Evolutionary conservation across 1,140 invertebrate genomes (phyloP).

Genomic region (Cardiocondyla obscurior): DNA sequence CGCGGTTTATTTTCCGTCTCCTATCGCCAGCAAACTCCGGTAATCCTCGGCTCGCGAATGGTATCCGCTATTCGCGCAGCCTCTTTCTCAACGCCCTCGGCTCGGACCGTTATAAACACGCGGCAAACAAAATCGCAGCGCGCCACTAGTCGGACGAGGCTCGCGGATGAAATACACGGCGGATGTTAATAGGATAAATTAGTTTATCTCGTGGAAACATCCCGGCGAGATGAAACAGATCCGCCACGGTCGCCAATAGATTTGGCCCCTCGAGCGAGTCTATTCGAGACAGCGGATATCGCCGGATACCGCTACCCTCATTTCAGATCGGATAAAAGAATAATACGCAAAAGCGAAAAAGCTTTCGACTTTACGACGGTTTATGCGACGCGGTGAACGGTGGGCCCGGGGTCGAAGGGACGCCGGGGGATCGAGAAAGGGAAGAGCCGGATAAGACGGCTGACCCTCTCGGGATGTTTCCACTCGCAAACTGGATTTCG

Average conservation of each 20-base stretch:
- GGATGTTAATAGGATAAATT: conserved; percentile 72
- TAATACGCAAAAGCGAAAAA: conserved; percentile 79
- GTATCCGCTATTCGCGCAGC: not conserved
- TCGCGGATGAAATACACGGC: conserved; percentile 41
- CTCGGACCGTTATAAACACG: conserved; percentile 48
- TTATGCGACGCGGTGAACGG: conserved; percentile 17
- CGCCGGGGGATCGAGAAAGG: conserved; percentile 29
- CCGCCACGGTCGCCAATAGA: conserved; percentile 16
- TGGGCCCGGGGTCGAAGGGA: not conserved
- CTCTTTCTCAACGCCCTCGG: conserved; percentile 6
- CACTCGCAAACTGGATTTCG: conserved; percentile 81
- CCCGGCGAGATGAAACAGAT: conserved; percentile 65
- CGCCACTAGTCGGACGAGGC: not conserved
- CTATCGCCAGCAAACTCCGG: not conserved
- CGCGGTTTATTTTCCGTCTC: not conserved
- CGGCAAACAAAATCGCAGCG: conserved; percentile 53
- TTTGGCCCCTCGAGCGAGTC: conserved; percentile 9
- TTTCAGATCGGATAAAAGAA: conserved; percentile 75
- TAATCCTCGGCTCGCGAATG: not conserved
- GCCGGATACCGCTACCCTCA: conserved; percentile 47
- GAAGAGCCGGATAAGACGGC: conserved; percentile 56
- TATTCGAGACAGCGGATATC: conserved; percentile 7
- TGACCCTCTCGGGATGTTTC: conserved; percentile 80
- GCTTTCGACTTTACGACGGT: conserved; percentile 78
- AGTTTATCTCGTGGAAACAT: conserved; percentile 65